Evolutionary conservation across 2,888 invertebrate species (phyloP).

Genomic region (Tipula unca): DNA sequence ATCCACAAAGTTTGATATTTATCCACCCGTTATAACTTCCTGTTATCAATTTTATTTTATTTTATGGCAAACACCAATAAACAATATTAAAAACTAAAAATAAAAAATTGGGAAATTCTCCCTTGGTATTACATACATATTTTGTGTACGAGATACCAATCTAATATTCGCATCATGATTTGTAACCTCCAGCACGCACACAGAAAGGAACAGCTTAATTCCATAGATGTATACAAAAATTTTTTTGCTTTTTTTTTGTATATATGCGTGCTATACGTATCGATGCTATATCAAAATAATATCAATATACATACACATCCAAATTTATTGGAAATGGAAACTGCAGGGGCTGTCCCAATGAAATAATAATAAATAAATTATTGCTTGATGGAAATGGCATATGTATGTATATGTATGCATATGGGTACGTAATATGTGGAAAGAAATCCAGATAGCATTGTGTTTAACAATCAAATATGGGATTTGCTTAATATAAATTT

Average conservation of each 20-base stretch:
- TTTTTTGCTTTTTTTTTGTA: background rate
- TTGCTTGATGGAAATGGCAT: background rate
- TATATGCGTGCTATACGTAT: background rate
- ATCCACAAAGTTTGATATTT: too few relatives aligned
- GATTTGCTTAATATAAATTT: background rate
- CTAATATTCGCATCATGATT: background rate
- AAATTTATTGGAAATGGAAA: background rate
- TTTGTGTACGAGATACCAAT: background rate
- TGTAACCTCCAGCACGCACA: slow-evolving; percentile 14
- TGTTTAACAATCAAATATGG: background rate
- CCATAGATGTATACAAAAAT: background rate
- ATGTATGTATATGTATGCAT: too few relatives aligned
- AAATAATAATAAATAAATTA: background rate
- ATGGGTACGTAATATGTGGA: background rate
- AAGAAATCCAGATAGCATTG: background rate
- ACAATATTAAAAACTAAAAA: background rate
- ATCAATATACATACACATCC: background rate
- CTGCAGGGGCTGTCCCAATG: background rate
- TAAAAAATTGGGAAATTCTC: background rate
- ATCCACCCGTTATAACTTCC: background rate
- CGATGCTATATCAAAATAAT: background rate
- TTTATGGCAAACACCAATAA: background rate
- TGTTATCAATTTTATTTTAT: background rate
- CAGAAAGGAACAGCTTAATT: background rate
- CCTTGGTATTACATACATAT: background rate